Percentiles rank a stretch among this genome's conserved stretches.
phyloP scores from a whole-genome alignment of 1,140 invertebrate species.

The Drosophila sproati region DNA sequence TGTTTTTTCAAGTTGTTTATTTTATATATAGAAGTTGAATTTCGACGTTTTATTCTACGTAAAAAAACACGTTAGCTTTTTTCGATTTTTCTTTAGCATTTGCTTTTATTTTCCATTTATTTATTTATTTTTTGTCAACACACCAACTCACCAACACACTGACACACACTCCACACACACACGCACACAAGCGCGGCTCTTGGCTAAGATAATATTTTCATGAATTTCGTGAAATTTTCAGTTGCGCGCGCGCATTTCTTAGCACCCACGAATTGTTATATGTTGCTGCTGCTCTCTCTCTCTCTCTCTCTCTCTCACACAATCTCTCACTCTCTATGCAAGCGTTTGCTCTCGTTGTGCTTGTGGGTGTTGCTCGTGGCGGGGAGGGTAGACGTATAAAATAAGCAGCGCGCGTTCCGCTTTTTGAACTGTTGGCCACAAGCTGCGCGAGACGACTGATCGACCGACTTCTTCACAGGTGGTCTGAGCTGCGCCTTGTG shows the following conservation, averaged over 20 bases:
- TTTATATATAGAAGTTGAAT: constrained; percentile 56
- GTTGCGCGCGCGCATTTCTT: constrained; percentile 56
- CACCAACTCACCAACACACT: constrained; percentile 39
- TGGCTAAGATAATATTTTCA: constrained; percentile 52
- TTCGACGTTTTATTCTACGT: constrained; percentile 62
- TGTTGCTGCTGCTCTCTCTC: constrained; percentile 27
- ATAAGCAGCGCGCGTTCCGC: constrained; percentile 54
- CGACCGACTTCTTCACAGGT: constrained; percentile 2
- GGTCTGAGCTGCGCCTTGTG: constrained; percentile 18
- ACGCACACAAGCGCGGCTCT: constrained; percentile 25
- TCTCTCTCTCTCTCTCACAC: constrained; percentile 25
- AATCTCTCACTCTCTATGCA: constrained; percentile 21
- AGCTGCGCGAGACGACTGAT: constrained; percentile 71
- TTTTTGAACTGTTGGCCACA: constrained; percentile 57
- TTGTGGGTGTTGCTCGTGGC: constrained; percentile 9
- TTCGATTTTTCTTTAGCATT: constrained; percentile 72
- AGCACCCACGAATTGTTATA: constrained; percentile 64
- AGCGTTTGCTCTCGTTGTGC: constrained; percentile 41
- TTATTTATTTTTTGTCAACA: constrained; percentile 40
- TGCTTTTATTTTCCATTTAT: constrained; percentile 33
- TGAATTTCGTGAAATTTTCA: constrained; percentile 55
- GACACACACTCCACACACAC: constrained; percentile 14
- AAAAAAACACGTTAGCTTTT: constrained; percentile 73
- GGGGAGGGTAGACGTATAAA: constrained; percentile 36
- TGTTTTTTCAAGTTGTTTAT: constrained; percentile 49